These are phyloP conservation scores for Macaria notata DNA, from an alignment of 2,888 invertebrate genomes.

Conservation along the genomic window DNA sequence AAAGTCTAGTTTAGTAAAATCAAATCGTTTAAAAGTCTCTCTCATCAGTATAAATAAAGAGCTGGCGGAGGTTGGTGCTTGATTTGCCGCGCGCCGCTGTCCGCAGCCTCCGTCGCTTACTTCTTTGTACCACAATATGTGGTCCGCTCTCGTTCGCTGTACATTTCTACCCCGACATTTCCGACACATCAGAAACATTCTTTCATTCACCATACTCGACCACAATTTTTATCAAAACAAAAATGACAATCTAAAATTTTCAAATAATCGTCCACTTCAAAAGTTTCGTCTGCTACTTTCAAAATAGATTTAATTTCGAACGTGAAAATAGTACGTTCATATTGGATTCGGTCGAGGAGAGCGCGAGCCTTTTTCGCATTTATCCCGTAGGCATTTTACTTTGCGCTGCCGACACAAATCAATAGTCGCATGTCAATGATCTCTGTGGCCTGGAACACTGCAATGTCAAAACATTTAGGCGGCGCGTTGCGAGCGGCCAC, in stretches of 20 bases:
- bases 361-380: slow-evolving; percentile 20
- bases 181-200: slow-evolving; percentile 21
- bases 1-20: too few relatives aligned
- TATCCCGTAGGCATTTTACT: slow-evolving; percentile 25
- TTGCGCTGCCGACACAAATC: slow-evolving; percentile 44
- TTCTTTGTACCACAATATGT: slow-evolving; percentile 29
- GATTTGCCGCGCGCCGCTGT: slow-evolving; percentile 34
- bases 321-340: slow-evolving; percentile 1
- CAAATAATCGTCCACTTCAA: not conserved
- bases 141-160: slow-evolving; percentile 18
- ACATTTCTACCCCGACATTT: slow-evolving; percentile 29
- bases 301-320: slow-evolving; percentile 6
- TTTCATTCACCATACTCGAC: slow-evolving; percentile 18
- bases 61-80: slow-evolving; percentile 32
- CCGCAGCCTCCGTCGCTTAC: slow-evolving; percentile 32
- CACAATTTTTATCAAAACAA: slow-evolving; percentile 11
- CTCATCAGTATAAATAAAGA: slow-evolving; percentile 35
- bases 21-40: not conserved
- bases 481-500: slow-evolving; percentile 15
- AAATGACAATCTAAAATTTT: slow-evolving; percentile 11
- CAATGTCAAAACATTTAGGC: slow-evolving; percentile 38
- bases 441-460: slow-evolving; percentile 35
- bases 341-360: slow-evolving; percentile 9
- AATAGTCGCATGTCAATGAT: slow-evolving; percentile 49
- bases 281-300: slow-evolving; percentile 1